Conservation (phyloP, 2,797 vertebrate species). For the Pantherophis alleghaniensis region DNA sequence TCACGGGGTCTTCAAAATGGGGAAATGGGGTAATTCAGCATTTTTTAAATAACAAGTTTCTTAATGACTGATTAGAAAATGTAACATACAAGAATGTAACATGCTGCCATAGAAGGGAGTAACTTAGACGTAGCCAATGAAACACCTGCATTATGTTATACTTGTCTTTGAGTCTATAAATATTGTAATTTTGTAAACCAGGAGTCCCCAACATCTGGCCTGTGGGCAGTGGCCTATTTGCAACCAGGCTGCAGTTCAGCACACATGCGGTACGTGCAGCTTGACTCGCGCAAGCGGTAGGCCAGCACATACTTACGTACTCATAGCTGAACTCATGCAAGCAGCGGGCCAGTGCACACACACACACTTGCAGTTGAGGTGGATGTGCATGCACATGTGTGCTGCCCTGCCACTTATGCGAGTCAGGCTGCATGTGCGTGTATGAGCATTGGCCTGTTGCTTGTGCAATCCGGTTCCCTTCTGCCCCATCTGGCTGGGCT, state of each 20-base stretch:
- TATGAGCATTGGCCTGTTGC: background rate
- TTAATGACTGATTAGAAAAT: background rate
- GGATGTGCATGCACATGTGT: background rate
- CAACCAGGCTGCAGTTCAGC: too few relatives aligned
- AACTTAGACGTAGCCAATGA: background rate
- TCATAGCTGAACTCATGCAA: background rate
- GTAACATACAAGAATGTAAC: background rate
- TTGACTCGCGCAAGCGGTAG: accelerated
- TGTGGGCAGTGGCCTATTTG: background rate
- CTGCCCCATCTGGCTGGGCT: too few relatives aligned
- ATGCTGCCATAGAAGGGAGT: background rate
- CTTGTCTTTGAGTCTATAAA: background rate
- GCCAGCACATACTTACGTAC: background rate
- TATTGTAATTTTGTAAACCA: background rate
- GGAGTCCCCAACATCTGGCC: background rate
- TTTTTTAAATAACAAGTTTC: background rate
- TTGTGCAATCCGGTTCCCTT: too few relatives aligned
- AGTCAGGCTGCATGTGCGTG: background rate
- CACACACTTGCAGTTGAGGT: background rate
- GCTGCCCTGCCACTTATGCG: background rate
- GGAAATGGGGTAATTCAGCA: background rate
- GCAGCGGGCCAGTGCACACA: accelerated
- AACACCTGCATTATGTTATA: background rate
- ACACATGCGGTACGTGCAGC: background rate
- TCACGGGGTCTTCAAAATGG: background rate